A percentile compares a stretch with the other conserved stretches of the same genome.
Evolutionary conservation across 2,888 invertebrate species (phyloP).

Genomic region (Eutolmus rufibarbis): DNA sequence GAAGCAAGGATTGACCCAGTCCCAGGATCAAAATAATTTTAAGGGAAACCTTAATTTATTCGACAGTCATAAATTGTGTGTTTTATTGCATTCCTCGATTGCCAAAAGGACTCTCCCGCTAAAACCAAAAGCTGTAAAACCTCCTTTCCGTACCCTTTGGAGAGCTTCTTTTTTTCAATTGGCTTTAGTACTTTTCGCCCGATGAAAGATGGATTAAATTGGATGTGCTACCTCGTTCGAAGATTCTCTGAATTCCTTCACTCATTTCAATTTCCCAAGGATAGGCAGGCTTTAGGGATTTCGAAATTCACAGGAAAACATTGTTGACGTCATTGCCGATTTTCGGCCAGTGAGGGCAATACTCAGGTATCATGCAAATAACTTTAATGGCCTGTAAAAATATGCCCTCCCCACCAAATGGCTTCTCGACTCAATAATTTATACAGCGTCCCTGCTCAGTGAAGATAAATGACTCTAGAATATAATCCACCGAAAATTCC

Average conservation of each 20-base stretch:
- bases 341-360: background rate
- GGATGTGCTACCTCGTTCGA: background rate
- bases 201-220: background rate
- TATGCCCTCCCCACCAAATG: background rate
- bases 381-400: background rate
- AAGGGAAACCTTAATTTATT: slow-evolving; percentile 3
- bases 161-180: background rate
- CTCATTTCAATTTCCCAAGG: background rate
- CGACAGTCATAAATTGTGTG: slow-evolving; percentile 19
- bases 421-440: background rate
- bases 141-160: background rate
- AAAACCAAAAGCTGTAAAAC: background rate
- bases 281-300: background rate
- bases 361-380: background rate
- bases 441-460: background rate
- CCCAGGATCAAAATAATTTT: background rate
- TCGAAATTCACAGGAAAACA: background rate
- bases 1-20: background rate
- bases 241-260: background rate
- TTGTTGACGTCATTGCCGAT: background rate
- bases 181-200: background rate
- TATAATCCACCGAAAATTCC: background rate
- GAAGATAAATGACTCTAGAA: background rate
- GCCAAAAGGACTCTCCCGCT: background rate
- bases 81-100: slow-evolving; percentile 6